Percentiles rank a stretch among this genome's conserved stretches.
These are phyloP conservation scores for Andricus curvator DNA, from an alignment of 2,888 invertebrate genomes.

Conservation along the genomic window DNA sequence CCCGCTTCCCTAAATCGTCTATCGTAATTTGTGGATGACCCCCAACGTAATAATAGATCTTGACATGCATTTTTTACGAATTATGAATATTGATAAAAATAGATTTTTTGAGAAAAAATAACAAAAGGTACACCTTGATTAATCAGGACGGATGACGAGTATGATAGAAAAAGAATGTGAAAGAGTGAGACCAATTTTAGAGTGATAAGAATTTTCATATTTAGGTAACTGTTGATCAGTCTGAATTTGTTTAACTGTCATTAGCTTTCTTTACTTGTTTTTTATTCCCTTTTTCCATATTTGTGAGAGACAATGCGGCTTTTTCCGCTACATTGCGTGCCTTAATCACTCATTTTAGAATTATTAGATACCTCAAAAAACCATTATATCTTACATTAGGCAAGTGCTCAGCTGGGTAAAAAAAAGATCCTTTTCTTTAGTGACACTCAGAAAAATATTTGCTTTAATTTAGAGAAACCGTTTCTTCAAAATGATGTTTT, in stretches of 20 bases:
- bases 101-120: background rate
- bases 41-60: background rate
- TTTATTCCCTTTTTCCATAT: background rate
- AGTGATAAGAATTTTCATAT: background rate
- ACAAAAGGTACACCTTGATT: background rate
- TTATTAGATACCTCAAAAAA: background rate
- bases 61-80: background rate
- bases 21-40: too few relatives aligned
- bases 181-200: background rate
- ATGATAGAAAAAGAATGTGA: background rate
- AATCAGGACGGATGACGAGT: background rate
- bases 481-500: too few relatives aligned
- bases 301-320: background rate
- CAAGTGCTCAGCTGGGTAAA: background rate
- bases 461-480: too few relatives aligned
- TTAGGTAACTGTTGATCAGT: background rate
- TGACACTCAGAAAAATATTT: too few relatives aligned
- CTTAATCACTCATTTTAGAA: background rate
- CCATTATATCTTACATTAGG: too few relatives aligned
- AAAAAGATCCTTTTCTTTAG: background rate
- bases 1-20: too few relatives aligned
- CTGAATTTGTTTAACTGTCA: background rate
- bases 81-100: background rate
- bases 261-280: constrained; percentile 2
- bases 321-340: background rate